Percentiles rank a stretch among this genome's conserved stretches.
Conservation (phyloP, 2,113 vertebrate species). For the Australoheros scitulus region DNA sequence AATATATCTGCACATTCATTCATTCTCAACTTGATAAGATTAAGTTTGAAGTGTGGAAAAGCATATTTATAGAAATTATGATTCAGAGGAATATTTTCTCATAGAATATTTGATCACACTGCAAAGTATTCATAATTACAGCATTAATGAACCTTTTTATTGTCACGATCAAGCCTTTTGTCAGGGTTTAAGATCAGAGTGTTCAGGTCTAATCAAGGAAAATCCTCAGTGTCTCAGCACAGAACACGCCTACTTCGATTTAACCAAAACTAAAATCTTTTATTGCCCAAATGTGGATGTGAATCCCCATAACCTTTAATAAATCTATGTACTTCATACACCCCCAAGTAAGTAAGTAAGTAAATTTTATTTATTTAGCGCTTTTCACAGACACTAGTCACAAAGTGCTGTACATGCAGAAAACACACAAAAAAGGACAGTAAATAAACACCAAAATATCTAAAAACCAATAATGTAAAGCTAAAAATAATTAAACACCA, state of each 20-base stretch:
- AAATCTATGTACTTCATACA: not conserved
- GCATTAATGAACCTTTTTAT: not conserved
- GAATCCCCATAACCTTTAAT: too few relatives aligned
- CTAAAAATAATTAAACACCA: too few relatives aligned
- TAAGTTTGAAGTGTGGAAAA: not conserved
- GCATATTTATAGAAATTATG: not conserved
- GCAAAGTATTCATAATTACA: not conserved
- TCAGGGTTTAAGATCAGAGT: too few relatives aligned
- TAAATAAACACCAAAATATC: too few relatives aligned
- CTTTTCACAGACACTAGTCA: too few relatives aligned
- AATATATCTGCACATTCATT: not conserved
- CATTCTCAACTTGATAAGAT: not conserved
- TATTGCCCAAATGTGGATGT: not conserved
- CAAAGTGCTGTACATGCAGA: too few relatives aligned
- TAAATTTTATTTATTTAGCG: too few relatives aligned
- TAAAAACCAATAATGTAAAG: too few relatives aligned
- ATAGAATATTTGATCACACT: not conserved
- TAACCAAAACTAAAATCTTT: not conserved
- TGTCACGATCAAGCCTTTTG: not conserved
- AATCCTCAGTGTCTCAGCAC: not conserved
- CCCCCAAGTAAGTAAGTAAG: too few relatives aligned
- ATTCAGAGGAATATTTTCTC: not conserved
- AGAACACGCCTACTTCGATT: not conserved
- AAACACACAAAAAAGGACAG: too few relatives aligned
- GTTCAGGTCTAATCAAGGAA: not conserved